Conservation (phyloP, 2,797 vertebrate species). For the Miichthys miiuy region DNA sequence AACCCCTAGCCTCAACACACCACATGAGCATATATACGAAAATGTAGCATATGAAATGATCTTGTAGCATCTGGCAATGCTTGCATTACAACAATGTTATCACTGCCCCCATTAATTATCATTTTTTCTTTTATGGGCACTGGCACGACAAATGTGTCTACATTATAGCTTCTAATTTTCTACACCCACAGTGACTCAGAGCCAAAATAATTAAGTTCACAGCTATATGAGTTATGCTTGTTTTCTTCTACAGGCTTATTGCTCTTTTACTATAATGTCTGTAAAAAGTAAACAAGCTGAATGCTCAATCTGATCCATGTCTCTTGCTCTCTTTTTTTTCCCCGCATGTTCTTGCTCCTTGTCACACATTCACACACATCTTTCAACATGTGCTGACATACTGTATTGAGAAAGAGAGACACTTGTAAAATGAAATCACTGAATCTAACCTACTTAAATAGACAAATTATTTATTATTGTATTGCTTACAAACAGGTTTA, state of each 20-base stretch:
- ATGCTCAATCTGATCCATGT: conserved; percentile 16
- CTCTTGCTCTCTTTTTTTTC: background rate
- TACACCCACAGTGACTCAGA: conserved; percentile 22
- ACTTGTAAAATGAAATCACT: conserved; percentile 1
- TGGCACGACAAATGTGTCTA: conserved; percentile 17
- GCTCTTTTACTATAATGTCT: conserved; percentile 30
- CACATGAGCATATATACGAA: background rate
- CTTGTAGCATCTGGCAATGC: conserved; percentile 12
- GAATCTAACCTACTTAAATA: background rate
- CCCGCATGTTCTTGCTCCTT: background rate
- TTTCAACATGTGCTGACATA: conserved; percentile 7
- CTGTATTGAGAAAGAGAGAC: conserved; percentile 2
- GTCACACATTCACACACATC: background rate
- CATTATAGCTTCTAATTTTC: conserved; percentile 19
- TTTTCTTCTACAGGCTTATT: conserved; percentile 36
- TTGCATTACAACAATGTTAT: conserved; percentile 25
- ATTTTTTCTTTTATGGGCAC: conserved; percentile 22
- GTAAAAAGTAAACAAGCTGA: conserved; percentile 22
- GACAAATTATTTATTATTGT: background rate
- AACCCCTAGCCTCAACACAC: no score
- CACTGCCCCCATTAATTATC: conserved; percentile 14
- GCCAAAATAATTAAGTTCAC: conserved; percentile 40
- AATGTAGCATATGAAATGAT: conserved; percentile 5
- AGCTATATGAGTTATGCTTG: conserved; percentile 16
- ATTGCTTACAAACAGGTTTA: background rate